These are phyloP conservation scores for Coenonympha arcania DNA, from an alignment of 2,888 invertebrate genomes.

Conservation along the genomic window DNA sequence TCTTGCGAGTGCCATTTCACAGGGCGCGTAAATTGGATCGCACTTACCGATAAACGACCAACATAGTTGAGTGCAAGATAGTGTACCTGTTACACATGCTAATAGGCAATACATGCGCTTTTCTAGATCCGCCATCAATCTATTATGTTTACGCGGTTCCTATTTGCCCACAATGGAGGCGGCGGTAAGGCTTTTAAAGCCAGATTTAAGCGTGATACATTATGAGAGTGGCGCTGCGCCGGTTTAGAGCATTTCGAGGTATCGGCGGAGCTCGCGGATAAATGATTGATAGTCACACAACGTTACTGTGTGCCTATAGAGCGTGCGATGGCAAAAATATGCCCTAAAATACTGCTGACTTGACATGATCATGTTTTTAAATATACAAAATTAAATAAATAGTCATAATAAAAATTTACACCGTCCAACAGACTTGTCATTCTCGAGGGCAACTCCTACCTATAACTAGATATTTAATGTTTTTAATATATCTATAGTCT, in stretches of 20 bases:
- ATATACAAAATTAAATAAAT: too few relatives aligned
- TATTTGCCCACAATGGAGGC: constrained; percentile 48
- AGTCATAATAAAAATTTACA: too few relatives aligned
- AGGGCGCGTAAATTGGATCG: constrained; percentile 46
- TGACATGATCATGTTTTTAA: too few relatives aligned
- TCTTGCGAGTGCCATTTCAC: constrained; percentile 36
- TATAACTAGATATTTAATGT: too few relatives aligned
- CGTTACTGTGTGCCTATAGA: neutral
- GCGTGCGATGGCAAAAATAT: neutral
- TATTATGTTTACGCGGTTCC: constrained; percentile 61
- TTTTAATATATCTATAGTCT: too few relatives aligned
- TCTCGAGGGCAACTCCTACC: too few relatives aligned
- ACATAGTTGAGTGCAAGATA: constrained; percentile 8
- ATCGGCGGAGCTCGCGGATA: constrained; percentile 56
- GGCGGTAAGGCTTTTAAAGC: constrained; percentile 55
- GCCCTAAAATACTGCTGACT: neutral
- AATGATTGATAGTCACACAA: constrained; percentile 64
- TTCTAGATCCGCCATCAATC: constrained; percentile 61
- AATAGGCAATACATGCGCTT: constrained; percentile 42
- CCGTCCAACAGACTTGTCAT: too few relatives aligned
- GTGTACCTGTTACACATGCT: neutral
- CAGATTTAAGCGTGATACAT: constrained; percentile 67
- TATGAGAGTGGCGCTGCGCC: constrained; percentile 54
- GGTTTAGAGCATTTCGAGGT: constrained; percentile 65
- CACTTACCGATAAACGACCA: constrained; percentile 27